Conservation (phyloP, 2,888 invertebrate species). For the Oscheius sp. region DNA sequence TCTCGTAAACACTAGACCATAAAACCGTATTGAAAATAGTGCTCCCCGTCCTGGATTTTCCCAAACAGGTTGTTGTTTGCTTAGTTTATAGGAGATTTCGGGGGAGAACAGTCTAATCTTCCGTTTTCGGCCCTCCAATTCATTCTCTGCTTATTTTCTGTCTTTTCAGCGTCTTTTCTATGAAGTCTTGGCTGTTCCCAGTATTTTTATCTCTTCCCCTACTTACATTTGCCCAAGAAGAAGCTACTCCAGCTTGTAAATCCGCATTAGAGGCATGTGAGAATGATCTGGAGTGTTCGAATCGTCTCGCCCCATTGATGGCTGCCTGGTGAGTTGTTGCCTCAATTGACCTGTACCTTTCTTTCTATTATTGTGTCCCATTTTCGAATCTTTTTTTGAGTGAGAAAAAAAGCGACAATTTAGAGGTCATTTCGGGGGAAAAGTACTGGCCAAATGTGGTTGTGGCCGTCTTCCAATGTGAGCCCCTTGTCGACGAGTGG, state of each 20-base stretch:
- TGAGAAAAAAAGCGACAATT: not conserved
- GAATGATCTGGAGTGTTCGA: constrained; percentile 70
- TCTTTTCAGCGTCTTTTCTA: not conserved
- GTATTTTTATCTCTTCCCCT: not conserved
- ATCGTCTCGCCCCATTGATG: constrained; percentile 70
- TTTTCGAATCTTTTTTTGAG: not conserved
- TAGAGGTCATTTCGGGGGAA: not conserved
- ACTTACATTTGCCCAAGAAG: constrained; percentile 39
- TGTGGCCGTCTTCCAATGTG: constrained; percentile 24
- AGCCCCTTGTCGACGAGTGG: constrained; percentile 31
- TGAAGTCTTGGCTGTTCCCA: not conserved
- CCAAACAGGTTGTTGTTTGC: constrained; percentile 21
- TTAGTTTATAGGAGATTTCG: constrained; percentile 16
- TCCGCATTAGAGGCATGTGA: constrained; percentile 69
- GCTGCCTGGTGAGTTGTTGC: constrained; percentile 66
- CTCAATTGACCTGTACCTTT: constrained; percentile 7
- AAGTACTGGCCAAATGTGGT: not conserved
- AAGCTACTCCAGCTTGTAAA: constrained; percentile 55
- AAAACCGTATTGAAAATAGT: too few relatives aligned
- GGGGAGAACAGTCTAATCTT: not conserved
- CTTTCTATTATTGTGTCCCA: not conserved
- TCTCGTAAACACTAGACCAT: too few relatives aligned
- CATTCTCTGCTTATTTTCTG: not conserved
- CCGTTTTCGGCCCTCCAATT: not conserved
- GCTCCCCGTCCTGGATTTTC: constrained; percentile 1